Conservation (phyloP, 2,888 invertebrate species). For the Phyllotreta striolata region DNA sequence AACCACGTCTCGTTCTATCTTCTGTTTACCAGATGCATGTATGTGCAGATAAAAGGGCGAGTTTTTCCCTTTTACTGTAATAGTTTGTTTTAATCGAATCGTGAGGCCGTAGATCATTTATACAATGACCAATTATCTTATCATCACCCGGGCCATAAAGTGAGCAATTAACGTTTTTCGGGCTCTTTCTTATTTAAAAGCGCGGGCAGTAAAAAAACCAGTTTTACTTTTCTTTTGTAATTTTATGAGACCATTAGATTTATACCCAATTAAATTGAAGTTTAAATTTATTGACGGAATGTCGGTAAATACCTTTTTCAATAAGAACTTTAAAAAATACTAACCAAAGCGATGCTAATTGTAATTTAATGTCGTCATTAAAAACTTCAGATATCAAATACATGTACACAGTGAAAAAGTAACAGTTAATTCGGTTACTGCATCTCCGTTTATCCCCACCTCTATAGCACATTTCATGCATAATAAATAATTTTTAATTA, state of each 20-base stretch:
- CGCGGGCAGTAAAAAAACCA: conserved; percentile 26
- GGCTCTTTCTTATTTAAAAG: conserved; percentile 36
- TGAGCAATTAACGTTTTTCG: conserved; percentile 41
- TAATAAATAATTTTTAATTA: no score
- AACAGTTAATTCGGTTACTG: no score
- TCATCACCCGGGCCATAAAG: conserved; percentile 41
- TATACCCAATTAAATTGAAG: conserved; percentile 26
- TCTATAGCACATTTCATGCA: no score
- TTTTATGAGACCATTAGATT: conserved; percentile 25
- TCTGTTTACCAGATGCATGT: conserved; percentile 46
- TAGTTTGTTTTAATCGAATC: no score
- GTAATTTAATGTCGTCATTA: no score
- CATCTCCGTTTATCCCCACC: no score
- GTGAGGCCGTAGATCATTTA: conserved; percentile 2
- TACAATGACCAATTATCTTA: conserved; percentile 40
- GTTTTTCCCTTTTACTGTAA: conserved; percentile 20
- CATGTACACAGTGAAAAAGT: no score
- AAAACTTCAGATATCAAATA: no score
- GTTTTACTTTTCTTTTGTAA: conserved; percentile 21
- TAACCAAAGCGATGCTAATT: not conserved
- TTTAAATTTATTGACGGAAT: conserved; percentile 15
- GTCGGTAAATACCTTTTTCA: conserved; percentile 2
- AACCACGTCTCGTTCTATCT: conserved; percentile 17
- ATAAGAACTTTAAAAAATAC: conserved; percentile 5
- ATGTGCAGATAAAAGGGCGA: conserved; percentile 36